Evolutionary conservation across 2,113 vertebrate species (phyloP).

Genomic region (Clarias batrachus): DNA sequence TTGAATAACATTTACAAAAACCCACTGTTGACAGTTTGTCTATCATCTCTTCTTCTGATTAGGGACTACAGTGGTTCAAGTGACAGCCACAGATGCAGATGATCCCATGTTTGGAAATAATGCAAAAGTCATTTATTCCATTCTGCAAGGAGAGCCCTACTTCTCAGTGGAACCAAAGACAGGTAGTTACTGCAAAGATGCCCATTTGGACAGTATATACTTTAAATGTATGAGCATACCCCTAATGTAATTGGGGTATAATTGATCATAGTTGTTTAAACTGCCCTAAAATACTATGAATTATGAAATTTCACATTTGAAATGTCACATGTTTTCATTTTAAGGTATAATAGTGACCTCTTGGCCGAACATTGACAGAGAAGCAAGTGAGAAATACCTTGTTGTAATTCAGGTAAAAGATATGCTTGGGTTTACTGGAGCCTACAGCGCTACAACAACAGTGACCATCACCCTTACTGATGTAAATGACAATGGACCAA

Average conservation of each 20-base stretch:
- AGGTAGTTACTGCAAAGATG: slow-evolving; percentile 69
- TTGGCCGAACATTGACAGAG: slow-evolving; percentile 84
- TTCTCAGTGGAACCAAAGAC: slow-evolving; percentile 95
- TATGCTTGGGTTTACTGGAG: slow-evolving; percentile 84
- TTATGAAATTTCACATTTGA: neutral
- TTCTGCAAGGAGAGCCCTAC: slow-evolving; percentile 89
- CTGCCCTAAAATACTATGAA: neutral
- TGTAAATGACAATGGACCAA: slow-evolving; percentile 92
- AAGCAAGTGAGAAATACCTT: slow-evolving; percentile 82
- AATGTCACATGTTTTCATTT: neutral
- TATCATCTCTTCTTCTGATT: slow-evolving; percentile 42
- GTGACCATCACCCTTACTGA: slow-evolving; percentile 87
- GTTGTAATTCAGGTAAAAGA: slow-evolving; percentile 92
- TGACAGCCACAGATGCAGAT: slow-evolving; percentile 90
- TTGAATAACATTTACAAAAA: slow-evolving; percentile 1
- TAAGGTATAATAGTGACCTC: slow-evolving; percentile 87
- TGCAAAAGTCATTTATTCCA: slow-evolving; percentile 88
- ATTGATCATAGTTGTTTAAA: neutral
- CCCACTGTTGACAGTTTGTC: slow-evolving; percentile 50
- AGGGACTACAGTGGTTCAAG: slow-evolving; percentile 89
- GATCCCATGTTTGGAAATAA: slow-evolving; percentile 82
- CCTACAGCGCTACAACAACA: slow-evolving; percentile 82
- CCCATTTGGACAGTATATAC: neutral
- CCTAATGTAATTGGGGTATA: neutral
- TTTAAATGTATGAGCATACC: neutral